Conservation (phyloP, 2,888 invertebrate genomes). For the Hydraecia micacea region DNA sequence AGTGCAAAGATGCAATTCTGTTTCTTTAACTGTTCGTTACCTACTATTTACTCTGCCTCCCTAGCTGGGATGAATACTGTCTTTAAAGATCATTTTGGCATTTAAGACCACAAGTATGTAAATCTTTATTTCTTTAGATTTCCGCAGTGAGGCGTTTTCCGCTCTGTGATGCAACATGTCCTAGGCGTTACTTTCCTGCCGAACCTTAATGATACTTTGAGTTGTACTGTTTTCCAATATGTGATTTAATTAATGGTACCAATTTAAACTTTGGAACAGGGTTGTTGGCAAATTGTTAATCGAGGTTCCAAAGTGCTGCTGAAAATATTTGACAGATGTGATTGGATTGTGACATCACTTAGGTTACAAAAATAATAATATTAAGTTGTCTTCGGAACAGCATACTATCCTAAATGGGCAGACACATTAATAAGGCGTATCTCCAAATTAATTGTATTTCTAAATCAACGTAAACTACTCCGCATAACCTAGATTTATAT, state of each 20-base stretch:
- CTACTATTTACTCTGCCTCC: background rate
- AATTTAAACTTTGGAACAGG: constrained; percentile 60
- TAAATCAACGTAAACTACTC: constrained; percentile 78
- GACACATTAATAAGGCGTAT: constrained; percentile 75
- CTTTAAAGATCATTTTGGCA: too few species aligned
- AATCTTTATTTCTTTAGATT: too few species aligned
- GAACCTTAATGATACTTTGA: constrained; percentile 82
- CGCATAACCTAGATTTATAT: constrained; percentile 87
- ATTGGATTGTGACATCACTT: background rate
- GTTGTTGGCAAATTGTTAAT: constrained; percentile 31
- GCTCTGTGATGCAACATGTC: constrained; percentile 34
- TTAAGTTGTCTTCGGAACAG: background rate
- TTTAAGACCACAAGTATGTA: too few species aligned
- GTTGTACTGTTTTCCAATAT: constrained; percentile 74
- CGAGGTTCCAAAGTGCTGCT: background rate
- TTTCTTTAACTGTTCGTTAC: background rate
- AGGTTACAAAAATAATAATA: too few species aligned
- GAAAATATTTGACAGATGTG: background rate
- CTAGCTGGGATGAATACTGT: background rate
- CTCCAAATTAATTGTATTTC: constrained; percentile 81
- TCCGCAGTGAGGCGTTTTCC: background rate
- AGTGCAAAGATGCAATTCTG: too few species aligned
- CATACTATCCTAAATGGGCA: background rate
- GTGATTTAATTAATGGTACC: constrained; percentile 77
- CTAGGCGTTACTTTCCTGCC: constrained; percentile 62